Conservation (phyloP, 1,140 invertebrate genomes). For the Stenopsyche tienmushanensis region DNA sequence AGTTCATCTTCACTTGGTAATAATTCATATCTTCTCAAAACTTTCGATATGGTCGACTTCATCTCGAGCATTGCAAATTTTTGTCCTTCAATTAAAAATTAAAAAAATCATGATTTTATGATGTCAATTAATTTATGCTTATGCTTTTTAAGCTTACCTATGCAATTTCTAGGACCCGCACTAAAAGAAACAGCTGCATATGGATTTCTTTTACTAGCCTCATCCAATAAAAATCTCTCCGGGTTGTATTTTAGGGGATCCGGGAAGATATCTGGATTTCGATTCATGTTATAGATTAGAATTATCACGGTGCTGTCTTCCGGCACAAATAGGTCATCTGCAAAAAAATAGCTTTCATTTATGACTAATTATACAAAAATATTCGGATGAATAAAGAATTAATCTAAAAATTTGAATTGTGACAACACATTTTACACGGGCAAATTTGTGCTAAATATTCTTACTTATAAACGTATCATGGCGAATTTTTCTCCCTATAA, state of each 20-base stretch:
- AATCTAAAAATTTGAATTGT: neutral
- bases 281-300: constrained; percentile 62
- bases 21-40: constrained; percentile 45
- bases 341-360: constrained; percentile 5
- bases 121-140: neutral
- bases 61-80: constrained; percentile 21
- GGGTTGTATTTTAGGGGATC: constrained; percentile 76
- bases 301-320: constrained; percentile 51
- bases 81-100: constrained; percentile 6
- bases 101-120: neutral
- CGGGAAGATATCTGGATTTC: constrained; percentile 63
- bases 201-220: constrained; percentile 51
- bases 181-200: constrained; percentile 72
- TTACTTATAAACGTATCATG: constrained; percentile 53
- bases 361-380: neutral
- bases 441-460: too few species aligned
- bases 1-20: constrained; percentile 45
- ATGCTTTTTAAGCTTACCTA: constrained; percentile 54
- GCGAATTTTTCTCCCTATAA: constrained; percentile 59
- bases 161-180: constrained; percentile 73
- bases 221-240: constrained; percentile 69
- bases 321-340: constrained; percentile 45
- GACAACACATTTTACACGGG: too few species aligned
- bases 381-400: constrained; percentile 46
- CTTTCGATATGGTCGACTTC: constrained; percentile 43